Evolutionary conservation across 2,888 invertebrate genomes (phyloP).

Genomic region (Dione juno): DNA sequence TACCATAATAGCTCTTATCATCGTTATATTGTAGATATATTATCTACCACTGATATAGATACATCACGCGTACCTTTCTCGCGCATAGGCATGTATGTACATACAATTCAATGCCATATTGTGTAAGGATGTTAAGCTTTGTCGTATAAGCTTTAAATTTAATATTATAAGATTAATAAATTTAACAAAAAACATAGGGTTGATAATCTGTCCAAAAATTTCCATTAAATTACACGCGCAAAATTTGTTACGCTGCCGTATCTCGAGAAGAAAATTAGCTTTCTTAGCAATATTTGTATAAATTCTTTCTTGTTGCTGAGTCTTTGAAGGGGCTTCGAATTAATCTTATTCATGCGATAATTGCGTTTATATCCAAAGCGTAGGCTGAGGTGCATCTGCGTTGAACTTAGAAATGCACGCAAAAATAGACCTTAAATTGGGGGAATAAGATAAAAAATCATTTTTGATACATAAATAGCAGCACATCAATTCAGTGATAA

Average conservation of each 20-base stretch:
- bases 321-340: conserved; percentile 1
- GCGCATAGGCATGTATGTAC: conserved; percentile 41
- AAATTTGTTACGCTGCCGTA: conserved; percentile 17
- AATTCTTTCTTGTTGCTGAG: not conserved
- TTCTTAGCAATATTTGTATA: not conserved
- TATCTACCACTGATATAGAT: conserved; percentile 40
- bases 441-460: not conserved
- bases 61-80: conserved; percentile 30
- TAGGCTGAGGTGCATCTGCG: conserved; percentile 16
- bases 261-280: not conserved
- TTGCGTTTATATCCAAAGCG: conserved; percentile 20
- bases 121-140: conserved; percentile 32
- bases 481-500: conserved; percentile 23
- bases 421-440: not conserved
- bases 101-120: conserved; percentile 66
- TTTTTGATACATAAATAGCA: not conserved
- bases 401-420: not conserved
- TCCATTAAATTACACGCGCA: conserved; percentile 15
- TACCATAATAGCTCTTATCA: conserved; percentile 44
- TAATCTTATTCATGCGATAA: conserved; percentile 19
- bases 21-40: conserved; percentile 39
- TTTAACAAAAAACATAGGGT: conserved; percentile 23
- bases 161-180: conserved; percentile 3
- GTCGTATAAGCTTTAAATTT: conserved; percentile 29
- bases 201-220: conserved; percentile 31